These are phyloP conservation scores for Mythimna lalbum DNA, from an alignment of 2,888 invertebrate genomes.

Conservation along the genomic window DNA sequence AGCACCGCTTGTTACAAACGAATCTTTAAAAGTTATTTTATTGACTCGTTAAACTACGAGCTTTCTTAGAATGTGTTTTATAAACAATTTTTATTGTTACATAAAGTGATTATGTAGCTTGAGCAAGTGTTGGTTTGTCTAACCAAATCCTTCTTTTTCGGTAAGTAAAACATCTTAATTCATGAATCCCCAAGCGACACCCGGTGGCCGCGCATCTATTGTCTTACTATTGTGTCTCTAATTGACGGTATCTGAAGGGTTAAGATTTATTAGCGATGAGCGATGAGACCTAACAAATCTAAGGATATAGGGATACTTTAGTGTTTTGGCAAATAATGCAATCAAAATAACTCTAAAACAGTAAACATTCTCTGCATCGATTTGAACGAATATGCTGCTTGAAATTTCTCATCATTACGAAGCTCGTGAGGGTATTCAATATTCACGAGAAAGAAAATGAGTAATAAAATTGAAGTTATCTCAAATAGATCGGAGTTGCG, in stretches of 20 bases:
- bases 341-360: background rate
- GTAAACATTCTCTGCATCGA: constrained; percentile 1
- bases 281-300: no score
- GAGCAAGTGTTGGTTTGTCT: constrained; percentile 9
- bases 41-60: constrained; percentile 65
- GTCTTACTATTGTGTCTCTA: no score
- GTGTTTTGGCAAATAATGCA: constrained; percentile 1
- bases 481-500: constrained; percentile 47
- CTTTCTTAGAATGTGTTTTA: constrained; percentile 52
- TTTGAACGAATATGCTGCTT: constrained; percentile 25
- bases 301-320: no score
- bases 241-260: no score
- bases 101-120: constrained; percentile 22
- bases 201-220: no score
- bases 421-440: constrained; percentile 41
- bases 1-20: constrained; percentile 39
- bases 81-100: constrained; percentile 56
- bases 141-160: background rate
- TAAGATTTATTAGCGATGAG: no score
- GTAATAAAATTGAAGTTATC: constrained; percentile 50
- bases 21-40: constrained; percentile 63
- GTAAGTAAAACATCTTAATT: no score
- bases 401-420: constrained; percentile 25
- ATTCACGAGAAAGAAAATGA: constrained; percentile 52
- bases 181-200: no score